Evolutionary conservation across 1,140 invertebrate species (phyloP).

Genomic region (Penaeus chinensis): DNA sequence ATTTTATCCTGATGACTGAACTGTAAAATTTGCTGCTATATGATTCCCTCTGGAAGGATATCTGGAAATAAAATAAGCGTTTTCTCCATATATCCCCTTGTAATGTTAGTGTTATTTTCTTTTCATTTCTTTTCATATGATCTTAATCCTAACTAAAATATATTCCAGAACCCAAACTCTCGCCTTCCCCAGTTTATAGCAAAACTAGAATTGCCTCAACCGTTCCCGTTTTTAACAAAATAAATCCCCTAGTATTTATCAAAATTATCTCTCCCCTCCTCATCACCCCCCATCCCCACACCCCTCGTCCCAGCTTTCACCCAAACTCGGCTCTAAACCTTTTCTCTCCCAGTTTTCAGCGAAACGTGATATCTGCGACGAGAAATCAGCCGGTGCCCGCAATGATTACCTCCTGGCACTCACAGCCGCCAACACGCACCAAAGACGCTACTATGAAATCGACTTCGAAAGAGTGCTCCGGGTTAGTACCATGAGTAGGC

Average conservation of each 20-base stretch:
- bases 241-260: neutral
- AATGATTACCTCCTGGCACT: conserved; percentile 94
- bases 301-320: neutral
- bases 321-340: neutral
- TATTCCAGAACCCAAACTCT: too few species aligned
- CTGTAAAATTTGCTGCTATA: too few species aligned
- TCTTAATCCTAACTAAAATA: too few species aligned
- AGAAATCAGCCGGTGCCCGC: conserved; percentile 92
- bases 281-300: neutral
- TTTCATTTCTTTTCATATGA: too few species aligned
- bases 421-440: conserved; percentile 93
- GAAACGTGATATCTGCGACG: conserved; percentile 89
- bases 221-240: too few species aligned
- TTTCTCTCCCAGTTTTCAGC: conserved; percentile 76
- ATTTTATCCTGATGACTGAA: too few species aligned
- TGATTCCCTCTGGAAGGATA: too few species aligned
- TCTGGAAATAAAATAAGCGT: too few species aligned
- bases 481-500: neutral
- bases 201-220: too few species aligned
- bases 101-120: too few species aligned
- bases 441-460: conserved; percentile 91
- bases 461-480: conserved; percentile 78
- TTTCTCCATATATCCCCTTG: too few species aligned
- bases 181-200: too few species aligned
- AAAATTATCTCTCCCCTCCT: neutral